Base-by-base conservation (phyloP, 2,797 vertebrate genomes). In the Sphenodon punctatus region DNA sequence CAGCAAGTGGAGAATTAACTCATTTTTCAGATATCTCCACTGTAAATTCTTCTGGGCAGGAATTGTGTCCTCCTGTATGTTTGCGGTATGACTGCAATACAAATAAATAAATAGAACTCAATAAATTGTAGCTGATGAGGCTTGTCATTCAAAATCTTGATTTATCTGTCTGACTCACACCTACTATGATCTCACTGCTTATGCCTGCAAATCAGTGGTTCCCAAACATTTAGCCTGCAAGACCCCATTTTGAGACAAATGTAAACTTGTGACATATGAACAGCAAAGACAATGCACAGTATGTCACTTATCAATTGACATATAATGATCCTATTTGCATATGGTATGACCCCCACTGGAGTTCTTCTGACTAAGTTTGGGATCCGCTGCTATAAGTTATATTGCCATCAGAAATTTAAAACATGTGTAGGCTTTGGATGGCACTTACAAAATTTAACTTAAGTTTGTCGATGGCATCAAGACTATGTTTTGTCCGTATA, bases 391-490 rank as follows among this genome's bases (percentile, higher is more conserved):
- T 36, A 77, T 60, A 76, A 85, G 60, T 32, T 76, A 59, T 17
- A 75, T 25, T 60, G 38, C 84, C 68, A 25, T 77, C 22, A 6
- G 1, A 48, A 32, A 41, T n/a, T n/a, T n/a, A n/a, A n/a, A n/a
- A 19, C 16, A 30, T 27, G 30, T 10, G 15, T 30, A 5, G 15
- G 8, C n/a, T 68, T 39, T 14, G 3, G 5, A 12, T 6, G 34
- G n/a, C n/a, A n/a, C n/a, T n/a, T n/a, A n/a, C n/a, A n/a, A n/a
- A n/a, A n/a, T n/a, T n/a, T n/a, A n/a, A n/a, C n/a, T n/a, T n/a
- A n/a, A n/a, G n/a, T n/a, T n/a, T n/a, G n/a, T n/a, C 45, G 2
- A 16, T 27, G 2, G 0, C 2, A 1, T 36, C 36, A 68, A 49
- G 60, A 7, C 16, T 48, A 42, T 3, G 30, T 19, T 16, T 55